phyloP scores from a whole-genome alignment of 2,797 vertebrate genomes.

The Miichthys miiuy region DNA sequence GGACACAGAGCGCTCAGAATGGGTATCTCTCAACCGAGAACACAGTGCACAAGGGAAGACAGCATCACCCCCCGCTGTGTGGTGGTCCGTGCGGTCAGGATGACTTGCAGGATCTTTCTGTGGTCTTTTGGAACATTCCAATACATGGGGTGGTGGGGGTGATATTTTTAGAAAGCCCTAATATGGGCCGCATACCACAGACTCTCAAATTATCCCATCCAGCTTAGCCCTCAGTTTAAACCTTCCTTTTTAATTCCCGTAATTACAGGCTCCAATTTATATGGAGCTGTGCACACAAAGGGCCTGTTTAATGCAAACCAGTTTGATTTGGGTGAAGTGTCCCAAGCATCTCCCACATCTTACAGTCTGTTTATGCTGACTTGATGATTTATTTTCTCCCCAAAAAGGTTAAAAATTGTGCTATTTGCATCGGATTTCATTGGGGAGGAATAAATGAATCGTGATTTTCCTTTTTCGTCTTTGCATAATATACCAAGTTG shows the following conservation, averaged over 20 bases:
- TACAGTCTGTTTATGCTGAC: conserved; percentile 87
- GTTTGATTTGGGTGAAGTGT: conserved; percentile 90
- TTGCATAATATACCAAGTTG: conserved; percentile 69
- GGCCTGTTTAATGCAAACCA: conserved; percentile 91
- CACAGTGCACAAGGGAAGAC: conserved; percentile 63
- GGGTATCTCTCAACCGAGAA: conserved; percentile 62
- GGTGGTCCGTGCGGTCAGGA: conserved; percentile 81
- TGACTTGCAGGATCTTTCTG: conserved; percentile 84
- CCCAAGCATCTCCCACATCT: conserved; percentile 88
- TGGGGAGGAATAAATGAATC: conserved; percentile 78
- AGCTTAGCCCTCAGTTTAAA: conserved; percentile 91
- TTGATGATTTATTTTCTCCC: conserved; percentile 87
- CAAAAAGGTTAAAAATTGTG: conserved; percentile 81
- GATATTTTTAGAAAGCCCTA: conserved; percentile 92
- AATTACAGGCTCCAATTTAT: conserved; percentile 92
- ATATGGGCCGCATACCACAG: conserved; percentile 92
- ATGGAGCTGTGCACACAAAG: conserved; percentile 89
- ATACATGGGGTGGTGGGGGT: conserved; percentile 86
- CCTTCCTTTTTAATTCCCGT: conserved; percentile 92
- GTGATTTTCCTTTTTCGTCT: conserved; percentile 73
- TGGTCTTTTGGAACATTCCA: conserved; percentile 89
- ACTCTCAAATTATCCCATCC: conserved; percentile 93
- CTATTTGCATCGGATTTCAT: conserved; percentile 83
- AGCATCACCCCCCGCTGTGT: conserved; percentile 74
- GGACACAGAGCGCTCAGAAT: conserved; percentile 47